Evolutionary conservation across 2,888 invertebrate species (phyloP).

Genomic region (Callinectes sapidus): DNA sequence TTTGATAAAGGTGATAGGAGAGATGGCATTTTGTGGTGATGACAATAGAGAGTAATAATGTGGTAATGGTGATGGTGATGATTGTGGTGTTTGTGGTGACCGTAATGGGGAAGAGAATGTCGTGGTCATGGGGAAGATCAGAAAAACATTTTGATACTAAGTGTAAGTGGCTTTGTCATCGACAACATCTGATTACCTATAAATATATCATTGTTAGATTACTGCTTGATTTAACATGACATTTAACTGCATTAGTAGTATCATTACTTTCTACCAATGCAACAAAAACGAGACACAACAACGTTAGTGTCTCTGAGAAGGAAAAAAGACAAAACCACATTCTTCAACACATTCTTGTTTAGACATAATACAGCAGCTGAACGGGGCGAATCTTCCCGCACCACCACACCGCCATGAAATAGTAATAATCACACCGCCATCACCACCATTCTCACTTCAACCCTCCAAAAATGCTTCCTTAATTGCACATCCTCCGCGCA

Average conservation of each 20-base stretch:
- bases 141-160: not conserved
- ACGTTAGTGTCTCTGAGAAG: not conserved
- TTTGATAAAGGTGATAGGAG: not conserved
- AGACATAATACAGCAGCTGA: not conserved
- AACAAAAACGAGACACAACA: not conserved
- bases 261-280: not conserved
- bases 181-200: not conserved
- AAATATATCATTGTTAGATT: not conserved
- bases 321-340: not conserved
- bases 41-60: too few species aligned
- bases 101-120: not conserved
- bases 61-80: conserved; percentile 20
- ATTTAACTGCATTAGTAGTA: not conserved
- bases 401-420: not conserved
- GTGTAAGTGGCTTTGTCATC: not conserved
- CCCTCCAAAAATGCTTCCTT: not conserved
- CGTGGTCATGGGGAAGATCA: not conserved
- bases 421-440: conserved; percentile 7
- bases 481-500: conserved; percentile 2
- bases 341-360: not conserved
- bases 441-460: not conserved
- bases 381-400: not conserved
- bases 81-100: not conserved
- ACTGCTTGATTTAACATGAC: not conserved
- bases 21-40: not conserved